Base-by-base conservation (phyloP, 2,113 vertebrate genomes). In the Bufo bufo region DNA sequence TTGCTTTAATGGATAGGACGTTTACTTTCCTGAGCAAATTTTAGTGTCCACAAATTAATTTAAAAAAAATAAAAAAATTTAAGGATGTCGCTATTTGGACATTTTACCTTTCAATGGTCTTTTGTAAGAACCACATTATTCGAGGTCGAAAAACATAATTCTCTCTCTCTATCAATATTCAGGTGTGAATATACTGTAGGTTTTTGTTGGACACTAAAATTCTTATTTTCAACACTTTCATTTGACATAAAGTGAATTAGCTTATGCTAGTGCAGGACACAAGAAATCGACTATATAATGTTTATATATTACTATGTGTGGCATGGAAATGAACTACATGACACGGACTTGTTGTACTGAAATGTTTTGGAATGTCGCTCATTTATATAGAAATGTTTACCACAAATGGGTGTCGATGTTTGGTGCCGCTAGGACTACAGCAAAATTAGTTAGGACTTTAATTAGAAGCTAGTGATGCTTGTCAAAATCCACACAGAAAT, bases 301-400 rank as follows among this genome's bases (percentile, higher is more conserved):
- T 93, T 93, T 93, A 96, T 95, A 95, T 90, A 94, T 94, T 94
- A 94, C 92, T 93, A 95, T 94, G 95, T 95, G 96, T 94, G 95
- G 94, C 94, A 96, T 94, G 95, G 95, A 90, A 93, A 93, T 92
- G 95, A 94, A 96, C 96, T 97, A 95, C 93, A 96, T 96, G 96
- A 95, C 61, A 84, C 93, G 92, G 91, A 91, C 94, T 93, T 91
- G 94, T 91, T 91, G 93, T 92, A 93, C 92, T 91, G 92, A 95
- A 95, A 96, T 93, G 94, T 93, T 94, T 93, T 95, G 96, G 93
- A 97, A 97, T 96, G 96, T 93, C 91, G 90, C 95, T 97, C 95
- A 96, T 95, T 95, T 97, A 95, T 96, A 96, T 95, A 96, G 94
- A 96, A 95, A 97, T 95, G 94, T 94, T 96, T 96, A 97, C 97